Evolutionary conservation across 2,888 invertebrate species (phyloP).

Genomic region (Dryomyza anilis): DNA sequence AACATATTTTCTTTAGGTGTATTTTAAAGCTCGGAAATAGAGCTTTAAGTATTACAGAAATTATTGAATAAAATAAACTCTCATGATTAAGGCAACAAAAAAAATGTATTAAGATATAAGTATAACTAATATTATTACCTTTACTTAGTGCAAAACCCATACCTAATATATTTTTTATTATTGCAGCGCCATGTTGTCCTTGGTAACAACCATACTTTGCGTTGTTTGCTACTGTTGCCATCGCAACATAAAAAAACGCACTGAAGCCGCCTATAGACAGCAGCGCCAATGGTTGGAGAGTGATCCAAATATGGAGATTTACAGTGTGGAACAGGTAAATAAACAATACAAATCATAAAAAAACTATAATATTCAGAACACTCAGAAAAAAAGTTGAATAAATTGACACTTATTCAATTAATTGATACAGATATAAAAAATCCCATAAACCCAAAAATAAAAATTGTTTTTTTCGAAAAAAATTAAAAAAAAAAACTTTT

Average conservation of each 20-base stretch:
- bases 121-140: too few species aligned
- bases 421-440: too few species aligned
- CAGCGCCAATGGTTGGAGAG: slow-evolving; percentile 59
- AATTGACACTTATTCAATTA: too few species aligned
- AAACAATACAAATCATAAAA: background rate
- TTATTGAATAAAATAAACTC: too few species aligned
- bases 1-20: too few species aligned
- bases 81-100: too few species aligned
- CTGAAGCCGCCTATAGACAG: slow-evolving; percentile 59
- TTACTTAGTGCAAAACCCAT: background rate
- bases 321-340: slow-evolving; percentile 61
- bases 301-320: slow-evolving; percentile 61
- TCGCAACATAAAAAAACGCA: slow-evolving; percentile 60
- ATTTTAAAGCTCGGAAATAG: too few species aligned
- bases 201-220: slow-evolving; percentile 76
- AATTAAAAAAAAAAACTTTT: too few species aligned
- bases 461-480: too few species aligned
- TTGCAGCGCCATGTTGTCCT: slow-evolving; percentile 77
- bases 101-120: too few species aligned
- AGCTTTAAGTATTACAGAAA: too few species aligned
- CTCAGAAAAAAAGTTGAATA: background rate
- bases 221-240: slow-evolving; percentile 76
- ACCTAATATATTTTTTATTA: slow-evolving; percentile 21
- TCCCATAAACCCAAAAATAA: too few species aligned
- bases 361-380: background rate